Percentiles rank a stretch among this genome's conserved stretches.
Evolutionary conservation across 53 echinoderm and acorn worm species (phyloP).

Genomic region (Apostichopus leukothele): DNA sequence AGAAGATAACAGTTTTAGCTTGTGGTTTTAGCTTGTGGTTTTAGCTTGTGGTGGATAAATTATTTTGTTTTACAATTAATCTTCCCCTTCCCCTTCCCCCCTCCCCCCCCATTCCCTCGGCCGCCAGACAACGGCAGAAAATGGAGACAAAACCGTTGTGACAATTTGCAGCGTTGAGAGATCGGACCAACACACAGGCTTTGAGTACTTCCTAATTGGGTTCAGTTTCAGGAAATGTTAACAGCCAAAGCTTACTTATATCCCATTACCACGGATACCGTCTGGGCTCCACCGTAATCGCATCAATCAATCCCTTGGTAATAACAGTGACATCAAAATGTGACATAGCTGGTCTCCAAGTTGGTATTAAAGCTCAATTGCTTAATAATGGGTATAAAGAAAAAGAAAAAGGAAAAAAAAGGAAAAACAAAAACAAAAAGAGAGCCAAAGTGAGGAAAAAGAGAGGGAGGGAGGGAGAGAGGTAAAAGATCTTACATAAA

Average conservation of each 20-base stretch:
- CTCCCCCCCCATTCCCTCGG: too few relatives aligned
- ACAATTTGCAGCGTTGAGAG: not conserved
- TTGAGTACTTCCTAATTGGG: constrained; percentile 25
- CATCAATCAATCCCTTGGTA: not conserved
- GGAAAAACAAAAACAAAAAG: not conserved
- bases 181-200: not conserved
- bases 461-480: not conserved
- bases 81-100: too few relatives aligned
- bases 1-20: not conserved
- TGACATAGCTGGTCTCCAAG: not conserved
- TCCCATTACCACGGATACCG: constrained; percentile 10
- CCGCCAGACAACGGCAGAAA: not conserved
- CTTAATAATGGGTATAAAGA: too few relatives aligned
- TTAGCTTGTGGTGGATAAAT: constrained; percentile 22
- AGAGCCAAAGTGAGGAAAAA: not conserved
- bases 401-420: not conserved
- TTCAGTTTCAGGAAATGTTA: constrained; percentile 28
- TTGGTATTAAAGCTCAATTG: too few relatives aligned
- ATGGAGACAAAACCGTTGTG: constrained; percentile 1
- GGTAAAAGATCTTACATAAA: not conserved
- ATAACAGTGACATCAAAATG: not conserved
- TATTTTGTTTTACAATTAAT: not conserved
- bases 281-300: constrained; percentile 17
- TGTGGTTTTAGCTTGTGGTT: not conserved
- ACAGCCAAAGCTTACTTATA: constrained; percentile 32